These are phyloP conservation scores for Phlogophora meticulosa DNA, from an alignment of 2,888 invertebrate species.

Conservation along the genomic window DNA sequence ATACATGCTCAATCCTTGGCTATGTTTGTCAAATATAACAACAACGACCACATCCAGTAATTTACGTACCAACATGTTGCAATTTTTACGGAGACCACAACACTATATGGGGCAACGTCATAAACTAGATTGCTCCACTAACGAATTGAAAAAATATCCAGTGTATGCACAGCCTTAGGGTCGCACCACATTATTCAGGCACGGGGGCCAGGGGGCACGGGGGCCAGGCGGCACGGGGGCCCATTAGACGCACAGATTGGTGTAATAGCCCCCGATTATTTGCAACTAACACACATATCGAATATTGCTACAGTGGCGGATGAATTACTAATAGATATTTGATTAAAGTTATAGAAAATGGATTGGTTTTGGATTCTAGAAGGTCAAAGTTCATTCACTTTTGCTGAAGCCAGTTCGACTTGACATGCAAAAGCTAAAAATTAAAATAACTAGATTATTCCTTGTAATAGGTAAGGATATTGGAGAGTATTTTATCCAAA, in stretches of 20 bases:
- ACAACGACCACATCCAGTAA: background rate
- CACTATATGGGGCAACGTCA: too few species aligned
- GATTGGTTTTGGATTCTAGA: background rate
- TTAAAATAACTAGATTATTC: background rate
- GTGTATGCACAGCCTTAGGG: slow-evolving; percentile 39
- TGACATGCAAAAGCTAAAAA: background rate
- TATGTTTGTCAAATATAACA: too few species aligned
- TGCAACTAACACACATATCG: slow-evolving; percentile 50
- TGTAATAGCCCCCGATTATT: slow-evolving; percentile 62
- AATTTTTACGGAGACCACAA: background rate
- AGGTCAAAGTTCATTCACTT: background rate
- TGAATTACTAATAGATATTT: slow-evolving; percentile 35
- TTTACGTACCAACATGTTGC: background rate
- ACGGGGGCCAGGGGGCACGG: slow-evolving; percentile 9
- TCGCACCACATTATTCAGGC: slow-evolving; percentile 49
- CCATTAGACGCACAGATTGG: slow-evolving; percentile 61
- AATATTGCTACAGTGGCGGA: slow-evolving; percentile 18
- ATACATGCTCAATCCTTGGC: too few species aligned
- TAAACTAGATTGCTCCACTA: background rate
- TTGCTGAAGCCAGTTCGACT: background rate
- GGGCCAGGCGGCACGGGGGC: slow-evolving; percentile 26
- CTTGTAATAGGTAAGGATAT: too few species aligned
- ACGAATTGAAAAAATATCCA: background rate
- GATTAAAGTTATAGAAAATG: slow-evolving; percentile 3
- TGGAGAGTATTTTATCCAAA: too few species aligned